Evolutionary conservation across 2,113 vertebrate genomes (phyloP), one percentile per base, ranked within the genome.

Genomic region (Puma concolor): DNA sequence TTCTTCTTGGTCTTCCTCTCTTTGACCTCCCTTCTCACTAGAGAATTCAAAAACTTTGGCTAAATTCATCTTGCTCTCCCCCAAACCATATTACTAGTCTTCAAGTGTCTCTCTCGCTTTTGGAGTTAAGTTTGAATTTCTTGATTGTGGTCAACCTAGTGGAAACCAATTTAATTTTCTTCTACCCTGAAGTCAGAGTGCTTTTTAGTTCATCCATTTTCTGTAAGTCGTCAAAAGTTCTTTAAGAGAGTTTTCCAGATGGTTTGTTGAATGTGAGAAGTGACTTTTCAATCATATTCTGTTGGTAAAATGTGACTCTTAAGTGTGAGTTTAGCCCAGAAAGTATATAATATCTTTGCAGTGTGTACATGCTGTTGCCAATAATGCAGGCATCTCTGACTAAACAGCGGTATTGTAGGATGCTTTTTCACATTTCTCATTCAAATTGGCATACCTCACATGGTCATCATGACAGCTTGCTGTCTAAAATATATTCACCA

Each of bases 151-250:
- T 84, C 96, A 98, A 98, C 88, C 94, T 97, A 93, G 90, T 96
- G 88, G 94, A 98, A 98, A 96, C 97, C 97, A 97, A 97, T 97
- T 97, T 98, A 97, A 97, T 97, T 98, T 98, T 96, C 94, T 93
- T 96, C 85, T 97, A 23, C 67, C 79, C 36, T 97, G 88, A 97
- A 97, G 79, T 93, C 82, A 91, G 77, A 97, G 64, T 88, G 81
- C 66, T 95, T 98, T 97, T 88, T 89, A 98, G 79, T 86, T 93
- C 81, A 95, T 95, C 89, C 36, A 50, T 94, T 98, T 97, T 97
- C 95, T 96, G 95, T 95, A 96, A 97, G 79, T 95, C 6, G 1
- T 91, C 85, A 87, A 93, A 97, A 97, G 17, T 95, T 94, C 72
- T 88, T 94, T 95, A 93, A 88, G 72, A 67, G 41, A 92, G 29